These are phyloP conservation scores for Turdus rufiventris DNA, from an alignment of 2,113 vertebrate species.

Conservation along the genomic window DNA sequence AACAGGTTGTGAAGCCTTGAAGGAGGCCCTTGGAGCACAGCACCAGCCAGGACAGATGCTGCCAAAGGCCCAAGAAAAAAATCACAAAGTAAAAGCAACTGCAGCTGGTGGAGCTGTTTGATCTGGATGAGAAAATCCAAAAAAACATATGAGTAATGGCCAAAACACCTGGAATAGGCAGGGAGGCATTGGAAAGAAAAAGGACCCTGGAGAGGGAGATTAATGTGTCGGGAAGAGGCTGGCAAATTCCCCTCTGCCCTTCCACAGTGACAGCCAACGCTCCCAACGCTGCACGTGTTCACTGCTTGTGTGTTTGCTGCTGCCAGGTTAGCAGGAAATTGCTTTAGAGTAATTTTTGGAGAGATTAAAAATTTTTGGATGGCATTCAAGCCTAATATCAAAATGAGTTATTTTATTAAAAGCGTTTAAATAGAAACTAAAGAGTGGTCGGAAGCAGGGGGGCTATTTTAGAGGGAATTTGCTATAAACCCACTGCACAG, in stretches of 20 bases:
- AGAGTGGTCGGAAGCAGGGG: background rate
- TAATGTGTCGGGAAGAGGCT: background rate
- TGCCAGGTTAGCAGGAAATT: slow-evolving; percentile 64
- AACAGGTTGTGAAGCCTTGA: background rate
- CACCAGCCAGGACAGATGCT: background rate
- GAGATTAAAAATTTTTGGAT: slow-evolving; percentile 55
- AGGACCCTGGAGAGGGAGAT: background rate
- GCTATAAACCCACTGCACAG: slow-evolving; percentile 34
- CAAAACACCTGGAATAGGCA: background rate
- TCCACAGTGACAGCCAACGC: slow-evolving; percentile 4
- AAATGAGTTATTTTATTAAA: slow-evolving; percentile 72
- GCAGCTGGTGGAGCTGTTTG: background rate
- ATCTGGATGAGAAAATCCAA: background rate
- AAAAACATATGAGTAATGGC: background rate
- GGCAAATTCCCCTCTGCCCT: background rate
- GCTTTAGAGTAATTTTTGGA: slow-evolving; percentile 58
- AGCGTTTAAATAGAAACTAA: slow-evolving; percentile 59
- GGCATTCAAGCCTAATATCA: slow-evolving; percentile 63
- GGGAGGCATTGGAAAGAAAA: background rate
- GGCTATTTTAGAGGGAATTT: slow-evolving; percentile 50
- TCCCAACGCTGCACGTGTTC: background rate
- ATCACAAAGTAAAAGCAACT: background rate
- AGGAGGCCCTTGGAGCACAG: rapidly evolving
- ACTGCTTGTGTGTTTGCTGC: slow-evolving; percentile 45
- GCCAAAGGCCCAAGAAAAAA: background rate